Evolutionary conservation across 2,888 invertebrate species (phyloP), one percentile per base, ranked within the genome.

Genomic region (Archips crataeganus): DNA sequence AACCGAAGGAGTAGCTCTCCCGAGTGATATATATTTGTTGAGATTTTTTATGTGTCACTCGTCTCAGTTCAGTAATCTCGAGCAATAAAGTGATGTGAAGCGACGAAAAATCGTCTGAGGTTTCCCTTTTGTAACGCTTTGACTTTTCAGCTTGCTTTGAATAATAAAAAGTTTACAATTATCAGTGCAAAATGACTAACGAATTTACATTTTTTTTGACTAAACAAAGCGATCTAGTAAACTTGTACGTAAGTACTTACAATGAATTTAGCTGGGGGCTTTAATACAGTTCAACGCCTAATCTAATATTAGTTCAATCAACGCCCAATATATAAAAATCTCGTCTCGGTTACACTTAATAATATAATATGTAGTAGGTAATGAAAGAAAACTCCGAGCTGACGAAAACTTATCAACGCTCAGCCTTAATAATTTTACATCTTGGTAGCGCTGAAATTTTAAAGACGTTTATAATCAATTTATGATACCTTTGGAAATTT

Each of bases 21-120:
- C 83, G 76, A 75, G 82, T 80, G 86, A 79, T 77, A 77, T 79
- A 83, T 84, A 84, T 83, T 85, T 85, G 81, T 84, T 78, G 77
- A 75, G 77, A 76, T 79, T 77, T 84, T 85, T 85, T 85, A 84
- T 81, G 82, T 81, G 79, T 77, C 77, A 73, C 70, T 77, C 81
- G 77, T 82, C 75, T 76, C 77, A 79, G 78, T 79, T 78, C 79
- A 79, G 78, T 81, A 83, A 82, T 83, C 79, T 81, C 75, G 59
- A 75, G 79, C 78, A 79, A 80, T 82, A 81, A 81, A 83, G 78
- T 75, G 77, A 77, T 60, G 68, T 47, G 78, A 67, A 74, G 74
- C 71, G 71, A 75, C 75, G 75, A 78, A 59, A 72, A 77, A 76
- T 71, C 51, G 75, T 71, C 75, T 73, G 73, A 68, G 75, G 63